Evolutionary conservation across 2,797 vertebrate genomes (phyloP).

Genomic region (Oreortyx pictus): DNA sequence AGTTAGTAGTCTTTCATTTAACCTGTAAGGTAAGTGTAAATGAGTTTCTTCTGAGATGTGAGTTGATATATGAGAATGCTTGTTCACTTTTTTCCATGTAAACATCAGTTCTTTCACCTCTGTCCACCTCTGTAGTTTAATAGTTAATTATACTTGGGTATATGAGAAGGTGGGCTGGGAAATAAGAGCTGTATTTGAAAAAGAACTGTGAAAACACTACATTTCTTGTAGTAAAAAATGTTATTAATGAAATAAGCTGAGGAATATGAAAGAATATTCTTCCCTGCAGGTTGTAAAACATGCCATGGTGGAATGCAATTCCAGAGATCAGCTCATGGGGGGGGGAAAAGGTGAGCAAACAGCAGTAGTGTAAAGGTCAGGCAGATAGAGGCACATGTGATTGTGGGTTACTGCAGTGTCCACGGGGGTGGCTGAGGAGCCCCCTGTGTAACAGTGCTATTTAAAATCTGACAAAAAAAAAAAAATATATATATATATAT

Average conservation of each 20-base stretch:
- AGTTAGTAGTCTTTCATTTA: not conserved
- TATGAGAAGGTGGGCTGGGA: not conserved
- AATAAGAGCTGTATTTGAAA: not conserved
- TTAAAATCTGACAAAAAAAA: not conserved
- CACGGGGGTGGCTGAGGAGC: rapidly evolving
- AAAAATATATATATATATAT: too few species aligned
- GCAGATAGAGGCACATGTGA: not conserved
- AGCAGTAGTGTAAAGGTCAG: slow-evolving; percentile 42
- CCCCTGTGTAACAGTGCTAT: not conserved
- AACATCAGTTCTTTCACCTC: not conserved
- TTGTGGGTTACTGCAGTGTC: not conserved
- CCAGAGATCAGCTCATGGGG: not conserved
- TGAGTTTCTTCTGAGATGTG: not conserved
- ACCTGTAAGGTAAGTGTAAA: not conserved
- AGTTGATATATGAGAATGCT: not conserved
- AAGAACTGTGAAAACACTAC: not conserved
- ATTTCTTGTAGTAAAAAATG: not conserved
- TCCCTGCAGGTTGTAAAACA: not conserved
- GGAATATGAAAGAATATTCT: not conserved
- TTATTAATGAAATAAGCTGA: not conserved
- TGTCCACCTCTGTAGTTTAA: not conserved
- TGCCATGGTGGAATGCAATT: not conserved
- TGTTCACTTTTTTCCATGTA: not conserved
- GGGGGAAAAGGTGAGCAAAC: slow-evolving; percentile 36
- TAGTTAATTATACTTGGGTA: not conserved